phyloP scores from a whole-genome alignment of 23 tunicate species.

The Halocynthia roretzi region DNA sequence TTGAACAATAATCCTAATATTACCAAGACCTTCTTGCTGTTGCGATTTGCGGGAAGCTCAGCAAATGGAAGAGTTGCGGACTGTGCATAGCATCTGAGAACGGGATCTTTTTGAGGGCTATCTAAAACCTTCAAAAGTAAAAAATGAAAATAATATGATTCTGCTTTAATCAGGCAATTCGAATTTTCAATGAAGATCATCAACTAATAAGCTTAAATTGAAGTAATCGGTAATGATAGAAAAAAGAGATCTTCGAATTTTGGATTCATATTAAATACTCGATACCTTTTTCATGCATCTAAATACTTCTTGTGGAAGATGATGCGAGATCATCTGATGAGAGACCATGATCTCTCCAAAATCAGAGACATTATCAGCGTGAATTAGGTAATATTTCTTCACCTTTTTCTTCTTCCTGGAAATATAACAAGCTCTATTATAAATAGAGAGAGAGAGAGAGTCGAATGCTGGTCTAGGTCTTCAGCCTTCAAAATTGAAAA shows the following conservation, averaged over 20 bases:
- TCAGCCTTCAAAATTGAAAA: no score
- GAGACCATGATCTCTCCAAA: constrained; percentile 55
- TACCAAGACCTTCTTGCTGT: no score
- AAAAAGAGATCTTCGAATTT: no score
- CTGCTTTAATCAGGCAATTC: no score
- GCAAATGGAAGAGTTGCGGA: constrained; percentile 18
- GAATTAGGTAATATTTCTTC: constrained; percentile 38
- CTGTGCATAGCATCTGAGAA: not conserved
- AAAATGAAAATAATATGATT: not conserved
- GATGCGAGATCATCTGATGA: constrained; percentile 69
- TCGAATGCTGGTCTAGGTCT: no score
- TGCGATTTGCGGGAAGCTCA: not conserved
- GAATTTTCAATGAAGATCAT: no score
- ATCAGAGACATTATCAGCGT: constrained; percentile 50
- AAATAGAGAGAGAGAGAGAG: no score
- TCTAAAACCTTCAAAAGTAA: not conserved
- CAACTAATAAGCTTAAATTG: no score
- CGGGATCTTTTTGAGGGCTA: constrained; percentile 2
- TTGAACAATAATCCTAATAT: no score
- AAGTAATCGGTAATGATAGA: no score
- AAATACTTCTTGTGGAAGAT: constrained; percentile 61
- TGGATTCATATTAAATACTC: no score
- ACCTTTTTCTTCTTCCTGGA: not conserved
- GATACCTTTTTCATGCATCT: constrained; percentile 59
- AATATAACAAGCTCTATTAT: not conserved